Base-by-base conservation (phyloP, 1,140 invertebrate species). In the Platorchestia sp. region DNA sequence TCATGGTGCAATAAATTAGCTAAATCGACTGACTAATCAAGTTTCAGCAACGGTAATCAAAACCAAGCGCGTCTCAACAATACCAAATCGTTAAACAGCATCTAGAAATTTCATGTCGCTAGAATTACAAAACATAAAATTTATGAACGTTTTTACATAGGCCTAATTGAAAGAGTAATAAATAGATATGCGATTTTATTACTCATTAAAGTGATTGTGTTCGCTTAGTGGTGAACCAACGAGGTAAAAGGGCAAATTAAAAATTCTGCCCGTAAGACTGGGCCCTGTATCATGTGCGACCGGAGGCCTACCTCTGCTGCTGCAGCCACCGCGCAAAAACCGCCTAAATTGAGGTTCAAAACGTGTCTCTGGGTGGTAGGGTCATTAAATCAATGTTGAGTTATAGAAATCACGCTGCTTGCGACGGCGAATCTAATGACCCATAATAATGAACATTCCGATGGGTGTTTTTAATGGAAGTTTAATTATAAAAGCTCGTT, bases 351-450 rank as follows among this genome's bases (percentile, higher is more conserved):
- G 59, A 75, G 59, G 59, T 75, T 75, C 59, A 75, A 27, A 27
- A 27, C 59, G 14, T 75, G 59, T 75, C 59, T 75, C 87, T 89
- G 87, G 87, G 87, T 89, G 87, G 87, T 41, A 89, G 7, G 43
- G 87, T 44, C 87, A 89, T 45, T 93, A 93, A 93, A 93, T 93
- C 91, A 93, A 93, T 0, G 36, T 93, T 93, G 91, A 93, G 43
- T 93, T 93, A 93, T 93, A 93, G 91, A 93, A 93, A 93, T 93
- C 91, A 93, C 91, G 91, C 91, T 93, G 41, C 41, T 45, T 93
- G 91, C 27, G 91, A 93, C 91, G 47, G 91, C 91, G 91, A 45
- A 93, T 93, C 91, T 93, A 93, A 93, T 93, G 91, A 93, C 43
- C 43, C 45, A 93, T 93, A 47, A 93, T 44, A 93, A 93, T 45